A percentile compares a stretch with the other conserved stretches of the same genome.
These are phyloP conservation scores for Puntigrus tetrazona DNA, from an alignment of 2,113 vertebrate genomes.

Conservation along the genomic window DNA sequence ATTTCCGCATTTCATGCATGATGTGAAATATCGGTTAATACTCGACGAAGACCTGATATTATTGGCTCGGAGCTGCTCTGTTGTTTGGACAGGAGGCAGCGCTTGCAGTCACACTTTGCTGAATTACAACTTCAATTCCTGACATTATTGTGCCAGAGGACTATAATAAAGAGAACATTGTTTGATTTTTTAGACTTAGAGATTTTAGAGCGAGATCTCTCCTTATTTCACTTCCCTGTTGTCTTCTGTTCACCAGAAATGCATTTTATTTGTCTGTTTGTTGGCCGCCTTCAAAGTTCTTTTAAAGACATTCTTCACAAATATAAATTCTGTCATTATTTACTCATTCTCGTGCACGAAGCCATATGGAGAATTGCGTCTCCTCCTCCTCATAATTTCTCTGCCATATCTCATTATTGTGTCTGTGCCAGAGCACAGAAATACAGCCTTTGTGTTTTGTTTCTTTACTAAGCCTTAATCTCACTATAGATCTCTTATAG, in stretches of 20 bases:
- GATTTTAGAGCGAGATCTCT: too few relatives aligned
- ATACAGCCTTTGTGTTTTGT: not conserved
- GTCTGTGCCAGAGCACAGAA: not conserved
- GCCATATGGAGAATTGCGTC: not conserved
- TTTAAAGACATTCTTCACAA: constrained; percentile 1
- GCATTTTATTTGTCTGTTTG: not conserved
- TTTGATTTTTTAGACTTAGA: constrained; percentile 32
- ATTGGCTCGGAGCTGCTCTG: constrained; percentile 26
- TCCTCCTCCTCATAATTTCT: not conserved
- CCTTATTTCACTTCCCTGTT: not conserved
- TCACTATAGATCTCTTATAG: not conserved
- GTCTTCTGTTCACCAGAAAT: not conserved
- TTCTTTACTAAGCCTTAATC: not conserved
- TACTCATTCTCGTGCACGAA: not conserved
- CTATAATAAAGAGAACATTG: constrained; percentile 25
- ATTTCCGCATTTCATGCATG: constrained; percentile 33
- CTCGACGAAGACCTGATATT: constrained; percentile 25
- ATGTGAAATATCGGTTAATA: constrained; percentile 31
- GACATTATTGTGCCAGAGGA: constrained; percentile 31
- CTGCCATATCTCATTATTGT: not conserved
- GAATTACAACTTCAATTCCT: constrained; percentile 41
- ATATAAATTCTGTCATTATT: constrained; percentile 15
- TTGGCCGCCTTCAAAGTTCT: not conserved
- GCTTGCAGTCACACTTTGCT: not conserved
- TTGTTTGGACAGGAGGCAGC: not conserved